phyloP scores from a whole-genome alignment of 2,888 invertebrate genomes.

The Formica aserva region DNA sequence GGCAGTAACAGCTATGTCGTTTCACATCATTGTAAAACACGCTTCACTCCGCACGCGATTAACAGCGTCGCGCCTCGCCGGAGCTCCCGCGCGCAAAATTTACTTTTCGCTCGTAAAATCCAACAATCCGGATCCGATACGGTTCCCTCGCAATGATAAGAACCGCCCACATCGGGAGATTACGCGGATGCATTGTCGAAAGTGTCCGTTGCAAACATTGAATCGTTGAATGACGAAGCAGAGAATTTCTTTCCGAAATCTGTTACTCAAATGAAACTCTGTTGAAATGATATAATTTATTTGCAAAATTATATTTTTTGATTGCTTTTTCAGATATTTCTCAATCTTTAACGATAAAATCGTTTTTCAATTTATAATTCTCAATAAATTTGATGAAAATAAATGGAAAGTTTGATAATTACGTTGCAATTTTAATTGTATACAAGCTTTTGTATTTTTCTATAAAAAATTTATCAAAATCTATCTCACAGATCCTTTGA shows the following conservation, averaged over 20 bases:
- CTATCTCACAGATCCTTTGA: background rate
- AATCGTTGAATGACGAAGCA: background rate
- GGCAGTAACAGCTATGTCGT: background rate
- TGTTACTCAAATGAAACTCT: background rate
- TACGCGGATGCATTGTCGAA: background rate
- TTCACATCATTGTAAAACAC: slow-evolving; percentile 44
- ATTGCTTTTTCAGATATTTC: background rate
- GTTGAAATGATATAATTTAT: background rate
- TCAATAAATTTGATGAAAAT: background rate
- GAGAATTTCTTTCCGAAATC: background rate
- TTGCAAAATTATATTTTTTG: background rate
- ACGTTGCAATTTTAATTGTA: background rate
- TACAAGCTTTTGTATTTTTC: background rate
- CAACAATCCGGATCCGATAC: slow-evolving; percentile 70
- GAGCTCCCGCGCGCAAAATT: slow-evolving; percentile 72
- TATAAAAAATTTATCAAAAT: background rate
- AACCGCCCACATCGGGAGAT: slow-evolving; percentile 15
- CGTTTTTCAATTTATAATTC: background rate
- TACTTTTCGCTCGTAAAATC: slow-evolving; percentile 81
- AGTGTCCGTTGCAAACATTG: background rate
- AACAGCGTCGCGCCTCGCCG: slow-evolving; percentile 45
- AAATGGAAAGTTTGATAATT: background rate
- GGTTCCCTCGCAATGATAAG: slow-evolving; percentile 47
- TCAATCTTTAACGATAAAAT: background rate
- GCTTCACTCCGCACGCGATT: slow-evolving; percentile 19